Conservation (phyloP, 2,888 invertebrate species). For the Diogma glabrata region DNA sequence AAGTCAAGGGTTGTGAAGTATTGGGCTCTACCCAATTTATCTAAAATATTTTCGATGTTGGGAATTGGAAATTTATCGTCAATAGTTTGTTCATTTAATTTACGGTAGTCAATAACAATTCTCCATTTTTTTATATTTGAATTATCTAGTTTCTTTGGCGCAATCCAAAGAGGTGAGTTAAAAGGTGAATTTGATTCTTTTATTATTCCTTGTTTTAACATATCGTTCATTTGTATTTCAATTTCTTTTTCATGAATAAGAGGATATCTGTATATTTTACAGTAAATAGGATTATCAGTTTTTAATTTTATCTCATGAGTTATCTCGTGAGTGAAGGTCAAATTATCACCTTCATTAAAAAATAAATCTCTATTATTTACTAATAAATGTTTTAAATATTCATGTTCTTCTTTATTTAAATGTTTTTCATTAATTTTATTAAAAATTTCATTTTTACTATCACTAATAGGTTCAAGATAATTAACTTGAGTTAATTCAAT, state of each 20-base stretch:
- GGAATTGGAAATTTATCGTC: background rate
- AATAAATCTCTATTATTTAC: background rate
- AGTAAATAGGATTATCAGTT: background rate
- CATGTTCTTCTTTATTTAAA: background rate
- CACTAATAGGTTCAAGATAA: background rate
- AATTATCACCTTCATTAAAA: background rate
- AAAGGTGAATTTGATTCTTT: background rate
- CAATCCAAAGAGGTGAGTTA: background rate
- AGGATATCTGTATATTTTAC: background rate
- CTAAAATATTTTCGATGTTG: background rate
- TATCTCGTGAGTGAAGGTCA: too few relatives aligned
- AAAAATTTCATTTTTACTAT: background rate
- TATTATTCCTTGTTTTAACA: slow-evolving; percentile 1
- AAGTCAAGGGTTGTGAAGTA: background rate
- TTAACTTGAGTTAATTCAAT: background rate
- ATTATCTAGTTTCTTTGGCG: background rate
- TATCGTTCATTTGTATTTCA: background rate
- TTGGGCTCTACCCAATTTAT: background rate
- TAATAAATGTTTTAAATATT: background rate
- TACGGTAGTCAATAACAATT: too few relatives aligned
- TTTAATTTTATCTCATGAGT: background rate
- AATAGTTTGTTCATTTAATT: background rate
- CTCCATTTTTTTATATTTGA: background rate
- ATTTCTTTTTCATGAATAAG: background rate
- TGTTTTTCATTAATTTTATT: background rate